These are phyloP conservation scores for Paradoxurus hermaphroditus DNA, from an alignment of 2,113 vertebrate genomes.

Conservation along the genomic window DNA sequence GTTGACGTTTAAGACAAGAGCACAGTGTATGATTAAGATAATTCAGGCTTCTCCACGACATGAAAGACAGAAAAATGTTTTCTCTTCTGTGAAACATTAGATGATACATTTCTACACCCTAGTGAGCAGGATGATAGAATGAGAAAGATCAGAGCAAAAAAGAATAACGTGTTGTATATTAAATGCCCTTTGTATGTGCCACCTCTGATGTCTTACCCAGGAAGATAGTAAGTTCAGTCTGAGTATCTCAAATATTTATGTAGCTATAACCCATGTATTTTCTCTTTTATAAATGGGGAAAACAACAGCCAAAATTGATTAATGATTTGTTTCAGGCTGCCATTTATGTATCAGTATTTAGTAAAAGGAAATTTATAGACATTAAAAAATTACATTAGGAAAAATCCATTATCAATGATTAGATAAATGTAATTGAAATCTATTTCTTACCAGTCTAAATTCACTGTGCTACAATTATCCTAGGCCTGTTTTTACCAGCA, in stretches of 20 bases:
- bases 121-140: neutral
- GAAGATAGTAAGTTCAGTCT: neutral
- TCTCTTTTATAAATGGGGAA: slow-evolving; percentile 3
- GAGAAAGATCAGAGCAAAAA: neutral
- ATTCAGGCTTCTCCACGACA: neutral
- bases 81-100: neutral
- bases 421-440: slow-evolving; percentile 1
- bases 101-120: neutral
- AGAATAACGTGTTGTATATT: neutral
- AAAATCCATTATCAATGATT: slow-evolving; percentile 14
- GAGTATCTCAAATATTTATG: slow-evolving; percentile 3
- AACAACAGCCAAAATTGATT: neutral
- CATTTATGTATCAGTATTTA: neutral
- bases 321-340: neutral
- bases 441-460: neutral
- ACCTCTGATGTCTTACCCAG: neutral
- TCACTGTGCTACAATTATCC: neutral
- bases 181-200: neutral
- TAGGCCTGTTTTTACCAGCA: neutral
- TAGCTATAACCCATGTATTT: neutral
- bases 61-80: neutral
- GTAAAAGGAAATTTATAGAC: neutral
- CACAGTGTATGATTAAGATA: neutral
- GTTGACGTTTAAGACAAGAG: neutral
- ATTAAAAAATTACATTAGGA: neutral